These are phyloP conservation scores for Etheostoma nigrum DNA, from an alignment of 2,797 vertebrate genomes.

Conservation along the genomic window DNA sequence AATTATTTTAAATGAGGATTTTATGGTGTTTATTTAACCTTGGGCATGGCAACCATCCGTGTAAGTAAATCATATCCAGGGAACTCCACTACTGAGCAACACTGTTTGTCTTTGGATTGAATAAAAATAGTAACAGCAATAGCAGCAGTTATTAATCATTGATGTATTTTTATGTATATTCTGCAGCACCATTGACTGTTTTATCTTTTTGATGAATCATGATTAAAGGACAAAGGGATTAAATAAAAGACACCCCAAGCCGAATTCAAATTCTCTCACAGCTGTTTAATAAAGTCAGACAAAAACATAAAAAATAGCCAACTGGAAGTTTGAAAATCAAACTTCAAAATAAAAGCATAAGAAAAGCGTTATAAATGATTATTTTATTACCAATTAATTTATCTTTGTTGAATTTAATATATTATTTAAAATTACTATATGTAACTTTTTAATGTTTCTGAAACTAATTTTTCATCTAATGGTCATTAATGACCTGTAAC, in stretches of 20 bases:
- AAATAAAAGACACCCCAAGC: constrained; percentile 34
- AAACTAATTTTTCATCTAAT: neutral
- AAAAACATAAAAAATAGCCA: neutral
- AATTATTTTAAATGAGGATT: constrained; percentile 40
- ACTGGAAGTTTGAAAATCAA: constrained; percentile 8
- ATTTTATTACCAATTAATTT: neutral
- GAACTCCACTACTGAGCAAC: neutral
- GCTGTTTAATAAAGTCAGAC: constrained; percentile 57
- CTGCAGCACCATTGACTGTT: constrained; percentile 22
- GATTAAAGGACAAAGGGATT: constrained; percentile 49
- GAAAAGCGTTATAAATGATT: neutral
- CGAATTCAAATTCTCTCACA: constrained; percentile 54
- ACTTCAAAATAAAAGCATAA: constrained; percentile 68
- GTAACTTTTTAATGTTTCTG: no score
- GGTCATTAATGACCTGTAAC: no score
- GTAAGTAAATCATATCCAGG: constrained; percentile 16
- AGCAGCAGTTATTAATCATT: constrained; percentile 12
- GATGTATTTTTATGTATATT: constrained; percentile 9
- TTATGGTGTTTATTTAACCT: constrained; percentile 30
- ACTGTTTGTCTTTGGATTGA: neutral
- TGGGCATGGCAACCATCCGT: neutral
- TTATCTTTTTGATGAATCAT: constrained; percentile 32
- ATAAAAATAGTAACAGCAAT: neutral
- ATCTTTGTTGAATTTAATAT: neutral
- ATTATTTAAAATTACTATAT: neutral